Conservation (phyloP, 2,888 invertebrate genomes). For the Plutella xylostella region DNA sequence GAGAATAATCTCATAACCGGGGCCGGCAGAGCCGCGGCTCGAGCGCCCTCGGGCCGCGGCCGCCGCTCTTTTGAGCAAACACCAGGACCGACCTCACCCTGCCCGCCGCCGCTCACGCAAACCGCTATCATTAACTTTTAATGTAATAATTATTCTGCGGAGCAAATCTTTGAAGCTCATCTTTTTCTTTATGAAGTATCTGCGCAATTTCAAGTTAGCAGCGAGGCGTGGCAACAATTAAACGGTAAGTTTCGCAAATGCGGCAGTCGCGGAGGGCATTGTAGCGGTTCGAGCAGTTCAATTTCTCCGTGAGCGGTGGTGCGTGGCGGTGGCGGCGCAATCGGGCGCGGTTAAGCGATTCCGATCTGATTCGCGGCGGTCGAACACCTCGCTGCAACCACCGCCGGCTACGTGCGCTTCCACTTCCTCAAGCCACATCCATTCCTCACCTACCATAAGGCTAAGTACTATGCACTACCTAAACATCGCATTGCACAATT, state of each 20-base stretch:
- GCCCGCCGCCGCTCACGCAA: conserved; percentile 15
- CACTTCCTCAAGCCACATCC: conserved; percentile 30
- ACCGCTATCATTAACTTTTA: conserved; percentile 33
- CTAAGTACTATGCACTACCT: too few species aligned
- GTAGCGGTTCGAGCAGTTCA: conserved; percentile 53
- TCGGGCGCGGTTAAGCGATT: conserved; percentile 61
- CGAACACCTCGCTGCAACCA: conserved; percentile 40
- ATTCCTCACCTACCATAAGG: background rate
- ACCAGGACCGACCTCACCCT: conserved; percentile 15
- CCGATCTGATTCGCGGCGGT: conserved; percentile 56
- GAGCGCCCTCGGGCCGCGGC: conserved; percentile 13
- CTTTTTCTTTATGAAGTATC: conserved; percentile 31
- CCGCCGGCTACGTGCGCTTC: conserved; percentile 27
- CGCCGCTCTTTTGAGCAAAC: conserved; percentile 37
- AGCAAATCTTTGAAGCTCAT: conserved; percentile 29
- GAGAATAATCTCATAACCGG: conserved; percentile 62
- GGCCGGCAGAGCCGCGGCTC: conserved; percentile 48
- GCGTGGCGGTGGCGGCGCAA: conserved; percentile 53
- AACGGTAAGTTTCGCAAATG: conserved; percentile 57
- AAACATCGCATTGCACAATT: background rate
- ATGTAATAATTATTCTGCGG: conserved; percentile 29
- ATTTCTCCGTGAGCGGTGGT: conserved; percentile 57
- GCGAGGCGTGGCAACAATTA: conserved; percentile 35
- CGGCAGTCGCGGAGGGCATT: conserved; percentile 35
- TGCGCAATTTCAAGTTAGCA: conserved; percentile 32